Base-by-base conservation (phyloP, 2,888 invertebrate species). In the Watsonalla cultraria region DNA sequence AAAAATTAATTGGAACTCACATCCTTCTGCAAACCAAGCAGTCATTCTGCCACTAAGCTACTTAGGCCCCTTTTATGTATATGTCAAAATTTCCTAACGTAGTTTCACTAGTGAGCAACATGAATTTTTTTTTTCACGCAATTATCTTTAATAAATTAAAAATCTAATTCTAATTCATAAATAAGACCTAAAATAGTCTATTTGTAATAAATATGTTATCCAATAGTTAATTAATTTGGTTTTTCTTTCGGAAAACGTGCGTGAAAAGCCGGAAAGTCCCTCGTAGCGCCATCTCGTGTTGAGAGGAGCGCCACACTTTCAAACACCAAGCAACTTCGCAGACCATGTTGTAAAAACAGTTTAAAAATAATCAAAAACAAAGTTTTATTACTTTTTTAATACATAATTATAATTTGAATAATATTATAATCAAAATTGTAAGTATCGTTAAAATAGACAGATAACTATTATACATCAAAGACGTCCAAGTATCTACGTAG, bases 271-370 rank as follows among this genome's bases (percentile, higher is more conserved):
- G 75, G 70, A 84, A 84, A 84, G 68, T 67, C 64, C 70, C 84
- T 57, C 56, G 48, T 65, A 68, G 14, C 77, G 86, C 84, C 90
- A 88, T 89, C 90, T 90, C 72, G 80, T 55, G 82, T 60, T 62
- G 90, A 84, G 88, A 53, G 82, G 88, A 72, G 46, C 34, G 7
- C 47, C 9, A 47, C 46, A 0, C 8, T 24, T 24, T 9, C 5
- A 11, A 49, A 49, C 13, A 14, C 11, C 7, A 8, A 13, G 14
- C 9, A 37, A 15, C 9, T 37, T 48, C 34, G 13, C 34, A 37
- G 1, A 8, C n/a, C 24, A 47, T n/a, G 33, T 35, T n/a, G 7
- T 13, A 2, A 24, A 24, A 24, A 24, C 24, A 2, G 24, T 35
- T 35, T 48, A 4, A 13, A 45, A 11, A 45, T 42, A 24, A 24